Percentiles rank a stretch among this genome's conserved stretches.
Evolutionary conservation across 1,140 invertebrate genomes (phyloP).

Genomic region (Conopomorpha cramerella): DNA sequence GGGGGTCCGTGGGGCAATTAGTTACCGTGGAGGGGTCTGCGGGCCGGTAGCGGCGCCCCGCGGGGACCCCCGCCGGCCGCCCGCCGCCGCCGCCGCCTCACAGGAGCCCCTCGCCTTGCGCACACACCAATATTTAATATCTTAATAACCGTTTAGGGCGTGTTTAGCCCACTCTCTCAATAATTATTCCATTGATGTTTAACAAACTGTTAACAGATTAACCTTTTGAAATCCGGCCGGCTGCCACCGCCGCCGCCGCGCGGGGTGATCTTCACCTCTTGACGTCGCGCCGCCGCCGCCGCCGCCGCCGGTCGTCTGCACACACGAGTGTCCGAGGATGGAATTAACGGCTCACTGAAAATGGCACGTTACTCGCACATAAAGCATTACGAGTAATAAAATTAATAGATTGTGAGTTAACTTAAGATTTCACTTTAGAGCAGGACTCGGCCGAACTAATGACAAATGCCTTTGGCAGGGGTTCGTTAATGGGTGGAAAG

Average conservation of each 20-base stretch:
- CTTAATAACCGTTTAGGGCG: constrained; percentile 49
- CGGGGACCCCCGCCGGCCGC: constrained; percentile 30
- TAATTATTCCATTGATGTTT: constrained; percentile 29
- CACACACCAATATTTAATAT: constrained; percentile 43
- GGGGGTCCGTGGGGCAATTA: constrained; percentile 7
- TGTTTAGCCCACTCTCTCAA: constrained; percentile 22
- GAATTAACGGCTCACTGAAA: too few species aligned
- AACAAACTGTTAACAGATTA: not conserved
- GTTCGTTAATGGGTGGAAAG: constrained; percentile 43
- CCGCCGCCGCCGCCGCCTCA: constrained; percentile 13
- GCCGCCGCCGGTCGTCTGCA: too few species aligned
- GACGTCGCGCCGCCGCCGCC: too few species aligned
- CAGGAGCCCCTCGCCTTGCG: constrained; percentile 11
- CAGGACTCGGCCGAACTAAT: constrained; percentile 18
- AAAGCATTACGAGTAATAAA: too few species aligned
- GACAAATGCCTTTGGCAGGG: constrained; percentile 25
- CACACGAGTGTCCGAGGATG: too few species aligned
- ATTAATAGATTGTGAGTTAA: constrained; percentile 2
- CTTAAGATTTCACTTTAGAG: constrained; percentile 13
- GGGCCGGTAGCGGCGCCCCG: constrained; percentile 40
- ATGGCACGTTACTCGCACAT: too few species aligned
- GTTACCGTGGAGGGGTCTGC: constrained; percentile 2
- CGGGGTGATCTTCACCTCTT: too few species aligned
- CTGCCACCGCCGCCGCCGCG: too few species aligned
- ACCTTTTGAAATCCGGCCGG: not conserved